Conservation (phyloP, 2,888 invertebrate genomes). For the Operophtera brumata region DNA sequence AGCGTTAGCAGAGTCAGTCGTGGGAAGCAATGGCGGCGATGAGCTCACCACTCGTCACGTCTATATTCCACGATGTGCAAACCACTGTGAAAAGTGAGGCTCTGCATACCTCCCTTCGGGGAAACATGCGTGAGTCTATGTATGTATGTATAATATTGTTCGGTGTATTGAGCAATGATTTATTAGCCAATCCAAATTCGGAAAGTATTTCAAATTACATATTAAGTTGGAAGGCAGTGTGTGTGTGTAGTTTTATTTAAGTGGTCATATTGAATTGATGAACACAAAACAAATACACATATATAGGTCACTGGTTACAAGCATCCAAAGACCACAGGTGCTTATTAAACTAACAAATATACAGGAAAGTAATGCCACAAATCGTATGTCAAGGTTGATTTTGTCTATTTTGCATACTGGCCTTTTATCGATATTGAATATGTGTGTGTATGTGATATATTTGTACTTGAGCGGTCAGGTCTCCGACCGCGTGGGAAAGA, state of each 20-base stretch:
- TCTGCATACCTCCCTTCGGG: no score
- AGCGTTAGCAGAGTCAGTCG: no score
- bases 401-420: constrained; percentile 65
- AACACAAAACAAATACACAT: background rate
- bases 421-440: constrained; percentile 52
- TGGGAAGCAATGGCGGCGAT: no score
- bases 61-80: no score
- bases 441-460: constrained; percentile 36
- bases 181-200: no score
- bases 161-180: no score
- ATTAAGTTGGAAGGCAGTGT: background rate
- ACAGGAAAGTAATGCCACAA: constrained; percentile 32
- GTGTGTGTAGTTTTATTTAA: background rate
- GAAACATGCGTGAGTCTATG: no score
- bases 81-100: no score
- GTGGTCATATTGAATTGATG: background rate
- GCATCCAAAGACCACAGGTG: constrained; percentile 5
- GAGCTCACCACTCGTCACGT: no score
- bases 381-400: constrained; percentile 65
- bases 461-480: constrained; percentile 51
- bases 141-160: no score
- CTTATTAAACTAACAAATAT: constrained; percentile 17
- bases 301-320: constrained; percentile 11
- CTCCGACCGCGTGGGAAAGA: constrained; percentile 69
- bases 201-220: no score